Conservation (phyloP, 1,140 invertebrate species). For the Helicoverpa zea region DNA sequence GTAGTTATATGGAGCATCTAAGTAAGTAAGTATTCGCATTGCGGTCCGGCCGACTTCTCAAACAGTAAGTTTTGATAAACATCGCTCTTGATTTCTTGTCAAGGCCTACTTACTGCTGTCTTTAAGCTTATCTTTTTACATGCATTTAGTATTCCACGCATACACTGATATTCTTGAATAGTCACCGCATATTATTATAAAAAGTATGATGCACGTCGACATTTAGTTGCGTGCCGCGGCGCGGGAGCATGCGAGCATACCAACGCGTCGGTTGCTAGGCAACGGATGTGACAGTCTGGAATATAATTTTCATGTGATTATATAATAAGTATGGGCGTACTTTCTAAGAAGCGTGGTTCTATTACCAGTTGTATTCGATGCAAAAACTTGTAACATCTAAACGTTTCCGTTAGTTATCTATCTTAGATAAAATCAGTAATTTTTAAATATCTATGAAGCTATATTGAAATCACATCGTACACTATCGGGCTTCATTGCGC, state of each 20-base stretch:
- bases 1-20: slow-evolving; percentile 3
- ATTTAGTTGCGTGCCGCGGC: slow-evolving; percentile 34
- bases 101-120: slow-evolving; percentile 27
- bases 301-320: slow-evolving; percentile 26
- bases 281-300: slow-evolving; percentile 18
- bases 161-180: slow-evolving; percentile 31
- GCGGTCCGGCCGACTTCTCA: slow-evolving; percentile 5
- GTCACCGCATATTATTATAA: slow-evolving; percentile 32
- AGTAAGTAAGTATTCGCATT: neutral
- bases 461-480: slow-evolving; percentile 7
- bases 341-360: neutral
- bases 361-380: no score
- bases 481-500: neutral
- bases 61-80: neutral
- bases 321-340: neutral
- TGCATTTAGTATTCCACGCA: slow-evolving; percentile 11
- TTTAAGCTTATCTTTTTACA: slow-evolving; percentile 28
- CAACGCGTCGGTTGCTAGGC: slow-evolving; percentile 36
- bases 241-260: slow-evolving; percentile 27
- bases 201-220: slow-evolving; percentile 38
- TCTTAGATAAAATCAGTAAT: neutral
- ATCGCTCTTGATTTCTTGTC: slow-evolving; percentile 33
- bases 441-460: neutral
- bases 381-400: no score
- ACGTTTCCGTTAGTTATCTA: neutral